Base-by-base conservation (phyloP, 2,797 vertebrate genomes). In the Corythornis leucogaster region DNA sequence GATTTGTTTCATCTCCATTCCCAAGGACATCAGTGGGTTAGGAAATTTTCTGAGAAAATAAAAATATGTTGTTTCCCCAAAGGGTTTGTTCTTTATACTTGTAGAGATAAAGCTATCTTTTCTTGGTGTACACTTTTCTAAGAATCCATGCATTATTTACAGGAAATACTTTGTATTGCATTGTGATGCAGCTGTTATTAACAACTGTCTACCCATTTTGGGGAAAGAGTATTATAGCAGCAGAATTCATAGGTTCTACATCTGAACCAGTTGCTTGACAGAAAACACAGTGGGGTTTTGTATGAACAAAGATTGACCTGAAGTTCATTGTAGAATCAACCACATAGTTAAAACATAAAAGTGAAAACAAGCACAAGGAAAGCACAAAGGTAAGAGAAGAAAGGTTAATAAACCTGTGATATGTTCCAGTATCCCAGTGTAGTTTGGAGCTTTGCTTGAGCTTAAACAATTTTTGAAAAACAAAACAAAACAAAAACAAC, bases 61-160 rank as follows among this genome's bases (percentile, higher is more conserved):
- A 69, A 84, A 85, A 64, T 21, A 30, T 3, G 2, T 53, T 61
- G 11, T 50, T 92, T 71, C 21, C 26, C n/a, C 17, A 55, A 68
- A 87, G 11, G 17, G n/a, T 38, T 86, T 58, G 5, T 25, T 45
- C 58, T 80, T 80, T 67, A 20, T 38, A 24, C 11, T 78, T 91
- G 42, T 54, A 35, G 42, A 82, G 28, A 57, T 53, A 81, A 92
- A 73, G 30, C 5, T 66, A 7, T 58, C 45, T 80, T 70, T 50
- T 91, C 30, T 50, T 83, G 11, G 17, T 68, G 12, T 8, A 70
- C 21, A 18, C 20, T 86, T 75, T 85, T 77, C 48, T 71, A 57
- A 90, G 64, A 87, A 75, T 73, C 38, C 5, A 61, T 77, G 30
- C 8, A 58, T 85, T 83, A 82, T 87, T 95, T 89, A 78, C 40